Evolutionary conservation across 2,113 vertebrate species (phyloP).

Genomic region (Prolemur simus): DNA sequence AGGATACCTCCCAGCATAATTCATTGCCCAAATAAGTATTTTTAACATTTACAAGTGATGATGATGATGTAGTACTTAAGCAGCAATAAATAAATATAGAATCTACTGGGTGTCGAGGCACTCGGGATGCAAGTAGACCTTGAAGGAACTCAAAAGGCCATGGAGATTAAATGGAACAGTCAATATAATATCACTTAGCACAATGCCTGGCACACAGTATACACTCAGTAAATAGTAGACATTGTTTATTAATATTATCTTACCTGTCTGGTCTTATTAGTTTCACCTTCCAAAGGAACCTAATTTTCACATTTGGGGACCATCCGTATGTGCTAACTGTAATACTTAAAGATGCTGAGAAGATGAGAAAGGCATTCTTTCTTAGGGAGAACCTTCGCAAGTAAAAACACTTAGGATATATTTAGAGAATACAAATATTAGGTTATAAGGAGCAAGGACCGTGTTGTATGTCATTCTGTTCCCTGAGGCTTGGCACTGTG

Average conservation of each 20-base stretch:
- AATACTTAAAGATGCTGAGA: not conserved
- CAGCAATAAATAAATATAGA: not conserved
- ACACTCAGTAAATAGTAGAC: not conserved
- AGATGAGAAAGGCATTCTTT: not conserved
- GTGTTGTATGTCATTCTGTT: not conserved
- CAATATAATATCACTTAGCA: not conserved
- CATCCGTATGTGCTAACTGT: not conserved
- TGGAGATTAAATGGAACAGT: not conserved
- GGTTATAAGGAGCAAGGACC: not conserved
- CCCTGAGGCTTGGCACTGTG: not conserved
- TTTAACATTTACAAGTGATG: not conserved
- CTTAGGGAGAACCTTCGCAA: not conserved
- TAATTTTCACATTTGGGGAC: not conserved
- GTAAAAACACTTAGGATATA: not conserved
- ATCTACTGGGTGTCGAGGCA: not conserved
- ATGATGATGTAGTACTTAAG: not conserved
- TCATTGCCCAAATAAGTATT: not conserved
- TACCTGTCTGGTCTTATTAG: not conserved
- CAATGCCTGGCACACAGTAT: not conserved
- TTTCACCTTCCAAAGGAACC: not conserved
- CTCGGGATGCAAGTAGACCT: not conserved
- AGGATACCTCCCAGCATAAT: not conserved
- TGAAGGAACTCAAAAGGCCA: not conserved
- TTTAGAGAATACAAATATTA: not conserved
- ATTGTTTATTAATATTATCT: not conserved